These are phyloP conservation scores for Hippocampus mohnikei DNA, from an alignment of 2,113 vertebrate species.

Conservation along the genomic window DNA sequence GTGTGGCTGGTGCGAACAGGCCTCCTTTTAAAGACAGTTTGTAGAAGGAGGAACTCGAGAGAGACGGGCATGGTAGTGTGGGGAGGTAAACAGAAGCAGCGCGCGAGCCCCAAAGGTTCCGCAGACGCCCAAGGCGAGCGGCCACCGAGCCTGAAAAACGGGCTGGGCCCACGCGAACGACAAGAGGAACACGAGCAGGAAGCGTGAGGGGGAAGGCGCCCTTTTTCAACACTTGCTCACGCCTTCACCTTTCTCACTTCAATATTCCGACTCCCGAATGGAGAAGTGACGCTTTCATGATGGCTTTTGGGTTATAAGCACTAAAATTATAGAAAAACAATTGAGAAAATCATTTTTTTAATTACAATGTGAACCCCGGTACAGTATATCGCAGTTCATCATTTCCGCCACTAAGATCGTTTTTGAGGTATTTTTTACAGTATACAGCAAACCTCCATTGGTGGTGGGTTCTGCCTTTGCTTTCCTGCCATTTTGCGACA, in stretches of 20 bases:
- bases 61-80: conserved; percentile 40
- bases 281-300: not conserved
- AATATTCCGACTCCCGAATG: not conserved
- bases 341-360: too few species aligned
- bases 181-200: not conserved
- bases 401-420: too few species aligned
- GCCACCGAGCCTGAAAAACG: conserved; percentile 56
- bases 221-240: not conserved
- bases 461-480: too few species aligned
- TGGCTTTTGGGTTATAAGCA: not conserved
- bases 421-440: too few species aligned
- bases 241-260: not conserved
- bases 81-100: conserved; percentile 55
- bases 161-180: conserved; percentile 30
- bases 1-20: conserved; percentile 40
- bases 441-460: too few species aligned
- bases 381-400: too few species aligned
- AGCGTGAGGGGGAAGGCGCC: not conserved
- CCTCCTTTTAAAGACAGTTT: conserved; percentile 53
- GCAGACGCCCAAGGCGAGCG: conserved; percentile 39
- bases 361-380: too few species aligned
- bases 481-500: too few species aligned
- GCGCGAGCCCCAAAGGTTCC: conserved; percentile 42
- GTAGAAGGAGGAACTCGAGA: conserved; percentile 54
- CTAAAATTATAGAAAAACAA: not conserved